These are phyloP conservation scores for Dioctria linearis DNA, from an alignment of 2,888 invertebrate genomes.

Conservation along the genomic window DNA sequence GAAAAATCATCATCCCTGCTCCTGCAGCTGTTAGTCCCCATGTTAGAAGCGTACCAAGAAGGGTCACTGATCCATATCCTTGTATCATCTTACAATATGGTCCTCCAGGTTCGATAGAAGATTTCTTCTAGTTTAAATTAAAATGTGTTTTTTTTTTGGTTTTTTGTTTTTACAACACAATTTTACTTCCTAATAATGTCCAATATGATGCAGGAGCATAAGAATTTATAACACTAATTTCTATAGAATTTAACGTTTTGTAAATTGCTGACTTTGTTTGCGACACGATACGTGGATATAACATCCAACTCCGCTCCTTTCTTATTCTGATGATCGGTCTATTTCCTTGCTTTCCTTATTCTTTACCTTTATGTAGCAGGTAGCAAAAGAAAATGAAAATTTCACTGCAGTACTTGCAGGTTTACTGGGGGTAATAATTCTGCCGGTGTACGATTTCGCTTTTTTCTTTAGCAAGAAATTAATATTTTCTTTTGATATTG, in stretches of 20 bases:
- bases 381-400: too few relatives aligned
- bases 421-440: too few relatives aligned
- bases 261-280: background rate
- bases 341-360: too few relatives aligned
- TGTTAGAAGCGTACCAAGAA: constrained; percentile 94
- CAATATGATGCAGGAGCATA: too few relatives aligned
- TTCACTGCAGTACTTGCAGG: too few relatives aligned
- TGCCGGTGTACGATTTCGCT: too few relatives aligned
- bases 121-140: constrained; percentile 6
- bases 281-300: background rate
- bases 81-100: constrained; percentile 79
- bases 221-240: background rate
- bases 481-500: too few relatives aligned
- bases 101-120: constrained; percentile 24
- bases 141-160: background rate
- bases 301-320: background rate
- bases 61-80: constrained; percentile 87
- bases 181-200: background rate
- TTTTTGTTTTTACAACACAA: background rate
- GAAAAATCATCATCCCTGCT: constrained; percentile 90
- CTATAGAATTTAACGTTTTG: background rate
- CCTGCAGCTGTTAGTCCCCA: constrained; percentile 97
- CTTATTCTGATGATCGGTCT: too few relatives aligned
- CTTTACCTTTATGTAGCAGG: too few relatives aligned
- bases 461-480: too few relatives aligned